Percentiles rank a stretch among this genome's conserved stretches.
Evolutionary conservation across 2,113 vertebrate species (phyloP).

Genomic region (Bubo scandiacus): DNA sequence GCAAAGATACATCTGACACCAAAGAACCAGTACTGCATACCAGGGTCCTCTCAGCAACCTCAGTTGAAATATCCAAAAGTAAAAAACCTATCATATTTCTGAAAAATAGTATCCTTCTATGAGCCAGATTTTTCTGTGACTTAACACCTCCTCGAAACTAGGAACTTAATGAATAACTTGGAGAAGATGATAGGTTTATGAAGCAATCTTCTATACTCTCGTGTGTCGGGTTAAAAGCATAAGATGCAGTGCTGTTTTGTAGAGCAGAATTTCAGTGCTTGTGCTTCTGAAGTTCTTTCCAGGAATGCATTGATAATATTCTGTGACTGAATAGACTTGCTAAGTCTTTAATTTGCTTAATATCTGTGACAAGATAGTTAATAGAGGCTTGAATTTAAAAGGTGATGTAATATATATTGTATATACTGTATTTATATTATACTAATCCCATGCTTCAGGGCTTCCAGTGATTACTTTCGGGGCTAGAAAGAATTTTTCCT

Average conservation of each 20-base stretch:
- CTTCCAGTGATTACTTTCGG: neutral
- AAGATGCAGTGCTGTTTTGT: neutral
- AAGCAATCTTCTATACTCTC: neutral
- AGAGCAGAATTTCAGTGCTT: neutral
- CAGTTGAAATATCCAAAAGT: neutral
- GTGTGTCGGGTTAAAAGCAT: neutral
- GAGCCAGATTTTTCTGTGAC: neutral
- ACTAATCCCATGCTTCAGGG: slow-evolving; percentile 32
- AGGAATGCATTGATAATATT: slow-evolving; percentile 1
- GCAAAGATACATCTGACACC: neutral
- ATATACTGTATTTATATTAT: slow-evolving; percentile 24
- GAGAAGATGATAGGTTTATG: neutral
- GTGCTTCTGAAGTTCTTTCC: slow-evolving; percentile 5
- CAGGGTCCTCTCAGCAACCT: neutral
- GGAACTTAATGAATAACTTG: neutral
- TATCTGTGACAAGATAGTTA: slow-evolving; percentile 40
- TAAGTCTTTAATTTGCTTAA: slow-evolving; percentile 53
- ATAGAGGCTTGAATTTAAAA: slow-evolving; percentile 28
- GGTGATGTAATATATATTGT: slow-evolving; percentile 40
- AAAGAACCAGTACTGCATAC: neutral
- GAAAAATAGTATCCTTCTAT: neutral
- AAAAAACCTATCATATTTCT: neutral
- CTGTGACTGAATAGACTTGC: slow-evolving; percentile 7
- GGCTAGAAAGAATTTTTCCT: neutral
- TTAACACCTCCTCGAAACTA: neutral